Evolutionary conservation across 2,113 vertebrate genomes (phyloP).

Genomic region (Neomonachus schauinslandi): DNA sequence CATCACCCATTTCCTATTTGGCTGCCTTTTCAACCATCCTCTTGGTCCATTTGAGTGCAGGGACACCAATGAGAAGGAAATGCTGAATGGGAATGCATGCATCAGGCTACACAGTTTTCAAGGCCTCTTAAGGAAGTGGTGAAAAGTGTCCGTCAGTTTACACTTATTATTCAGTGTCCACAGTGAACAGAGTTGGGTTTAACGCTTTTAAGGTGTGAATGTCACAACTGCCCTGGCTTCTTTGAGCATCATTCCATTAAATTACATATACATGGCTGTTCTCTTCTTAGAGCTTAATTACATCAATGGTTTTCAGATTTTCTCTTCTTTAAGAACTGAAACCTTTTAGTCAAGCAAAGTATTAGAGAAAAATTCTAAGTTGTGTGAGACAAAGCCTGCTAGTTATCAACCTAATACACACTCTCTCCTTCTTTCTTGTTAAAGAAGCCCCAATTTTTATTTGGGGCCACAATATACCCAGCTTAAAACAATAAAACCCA

Average conservation of each 20-base stretch:
- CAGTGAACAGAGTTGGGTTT: not conserved
- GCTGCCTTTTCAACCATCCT: not conserved
- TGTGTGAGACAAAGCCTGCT: not conserved
- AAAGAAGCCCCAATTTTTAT: not conserved
- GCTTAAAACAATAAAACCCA: not conserved
- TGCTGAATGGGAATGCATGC: not conserved
- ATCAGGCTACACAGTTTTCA: not conserved
- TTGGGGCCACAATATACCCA: not conserved
- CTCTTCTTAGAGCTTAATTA: not conserved
- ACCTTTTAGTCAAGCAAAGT: conserved; percentile 8
- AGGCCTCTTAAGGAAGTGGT: not conserved
- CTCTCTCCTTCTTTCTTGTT: not conserved
- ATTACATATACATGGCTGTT: not conserved
- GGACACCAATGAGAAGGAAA: not conserved
- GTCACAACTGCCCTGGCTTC: not conserved
- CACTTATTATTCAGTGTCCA: not conserved
- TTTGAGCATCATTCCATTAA: not conserved
- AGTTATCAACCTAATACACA: not conserved
- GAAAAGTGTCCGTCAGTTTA: not conserved
- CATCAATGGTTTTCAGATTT: not conserved
- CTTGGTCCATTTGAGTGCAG: not conserved
- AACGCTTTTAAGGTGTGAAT: not conserved
- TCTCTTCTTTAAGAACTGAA: not conserved
- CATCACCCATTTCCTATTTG: not conserved
- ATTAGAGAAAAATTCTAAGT: not conserved